Evolutionary conservation across 2,888 invertebrate species (phyloP), one percentile per base, ranked within the genome.

Genomic region (Pimpla rufipes): DNA sequence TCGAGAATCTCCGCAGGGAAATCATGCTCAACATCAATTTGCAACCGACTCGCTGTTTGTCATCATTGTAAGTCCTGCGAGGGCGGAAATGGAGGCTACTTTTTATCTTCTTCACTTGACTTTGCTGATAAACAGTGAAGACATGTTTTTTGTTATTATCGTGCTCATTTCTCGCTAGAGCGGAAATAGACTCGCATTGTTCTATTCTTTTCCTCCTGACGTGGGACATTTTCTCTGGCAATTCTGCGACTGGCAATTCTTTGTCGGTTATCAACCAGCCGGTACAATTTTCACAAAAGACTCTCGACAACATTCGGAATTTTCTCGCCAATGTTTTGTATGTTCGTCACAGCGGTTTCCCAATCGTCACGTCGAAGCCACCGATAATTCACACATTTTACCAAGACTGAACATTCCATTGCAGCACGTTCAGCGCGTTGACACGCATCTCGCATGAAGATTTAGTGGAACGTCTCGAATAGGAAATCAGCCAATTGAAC

Each of bases 371-470:
- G 62, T 76, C 35, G 29, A 21, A 40, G 2, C 11, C 13, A 11
- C 45, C 29, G 8, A 52, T 75, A 10, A 47, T 76, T 50, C 21
- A 35, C 21, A 6, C 16, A n/a, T 62, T 40, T 21, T 13, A 45
- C 5, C 11, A 18, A n/a, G 13, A 18, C 16, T 23, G 29, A 57
- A 76, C 45, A 57, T 67, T 76, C 13, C 52, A 18, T 29, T 57
- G 76, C 42, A 57, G 64, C 64, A 66, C 55, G 76, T 76, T 67
- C 67, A 57, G 55, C 76, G 64, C 42, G 76, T 55, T n/a, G 16
- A 66, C 67, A 45, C 29, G 66, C 67, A 70, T 70, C 52, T 70
- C 67, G 62, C 75, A 81, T 71, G 78, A 16, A 59, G 59, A 64
- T 74, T 40, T 11, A 29, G n/a, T 11, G 74, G 16, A 67, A 62